These are phyloP conservation scores for Pangasianodon gigas DNA, from an alignment of 2,113 vertebrate genomes.

Conservation along the genomic window DNA sequence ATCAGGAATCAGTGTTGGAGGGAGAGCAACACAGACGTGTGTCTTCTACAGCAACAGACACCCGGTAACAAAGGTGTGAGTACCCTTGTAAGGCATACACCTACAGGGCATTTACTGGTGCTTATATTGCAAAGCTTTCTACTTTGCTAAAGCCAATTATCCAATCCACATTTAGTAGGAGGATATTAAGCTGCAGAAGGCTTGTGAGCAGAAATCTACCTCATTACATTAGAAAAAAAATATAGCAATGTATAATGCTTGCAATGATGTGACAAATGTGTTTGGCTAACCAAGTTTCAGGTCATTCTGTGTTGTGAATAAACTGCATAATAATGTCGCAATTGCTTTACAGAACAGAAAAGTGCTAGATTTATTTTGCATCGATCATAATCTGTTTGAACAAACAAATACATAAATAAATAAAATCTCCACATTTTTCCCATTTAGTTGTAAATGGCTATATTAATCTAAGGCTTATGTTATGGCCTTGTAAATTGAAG, in stretches of 20 bases:
- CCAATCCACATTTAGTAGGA: neutral
- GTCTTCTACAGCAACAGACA: neutral
- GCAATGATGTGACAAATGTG: slow-evolving; percentile 54
- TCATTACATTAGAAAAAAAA: neutral
- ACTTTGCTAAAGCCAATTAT: neutral
- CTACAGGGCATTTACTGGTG: neutral
- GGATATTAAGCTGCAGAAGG: neutral
- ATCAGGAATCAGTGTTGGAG: neutral
- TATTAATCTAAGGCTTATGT: neutral
- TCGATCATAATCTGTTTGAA: slow-evolving; percentile 33
- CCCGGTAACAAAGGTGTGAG: neutral
- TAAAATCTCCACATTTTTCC: neutral
- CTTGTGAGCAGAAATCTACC: neutral
- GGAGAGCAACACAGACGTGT: neutral
- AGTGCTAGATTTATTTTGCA: slow-evolving; percentile 25
- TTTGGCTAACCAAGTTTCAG: slow-evolving; percentile 40
- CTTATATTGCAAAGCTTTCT: neutral
- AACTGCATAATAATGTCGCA: slow-evolving; percentile 35
- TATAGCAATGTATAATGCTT: neutral
- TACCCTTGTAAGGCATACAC: neutral
- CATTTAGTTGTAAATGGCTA: neutral
- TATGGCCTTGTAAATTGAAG: slow-evolving; percentile 32
- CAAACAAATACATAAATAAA: slow-evolving; percentile 21
- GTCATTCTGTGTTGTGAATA: slow-evolving; percentile 37
- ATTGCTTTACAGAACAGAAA: slow-evolving; percentile 17